Evolutionary conservation across 1,140 invertebrate species (phyloP).

Genomic region (Pygmarrhopalites habei): DNA sequence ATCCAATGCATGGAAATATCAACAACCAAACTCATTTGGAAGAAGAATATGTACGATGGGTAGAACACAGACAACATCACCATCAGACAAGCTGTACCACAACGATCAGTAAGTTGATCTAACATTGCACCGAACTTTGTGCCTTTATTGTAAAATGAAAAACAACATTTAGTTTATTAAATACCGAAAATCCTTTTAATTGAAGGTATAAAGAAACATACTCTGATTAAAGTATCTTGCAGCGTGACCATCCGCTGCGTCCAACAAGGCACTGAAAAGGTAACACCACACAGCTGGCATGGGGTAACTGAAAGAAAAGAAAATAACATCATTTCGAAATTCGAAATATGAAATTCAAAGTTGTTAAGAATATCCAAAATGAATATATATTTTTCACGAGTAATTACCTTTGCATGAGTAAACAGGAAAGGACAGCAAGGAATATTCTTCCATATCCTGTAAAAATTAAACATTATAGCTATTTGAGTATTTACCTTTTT

Average conservation of each 20-base stretch:
- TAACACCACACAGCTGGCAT: slow-evolving; percentile 76
- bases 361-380: too few species aligned
- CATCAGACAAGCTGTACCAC: slow-evolving; percentile 87
- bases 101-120: slow-evolving; percentile 94
- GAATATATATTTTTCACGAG: too few species aligned
- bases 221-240: slow-evolving; percentile 87
- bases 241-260: slow-evolving; percentile 95
- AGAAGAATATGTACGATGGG: slow-evolving; percentile 86
- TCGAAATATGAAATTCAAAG: too few species aligned
- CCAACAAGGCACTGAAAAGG: slow-evolving; percentile 78
- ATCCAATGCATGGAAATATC: slow-evolving; percentile 99
- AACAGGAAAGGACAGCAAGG: slow-evolving; percentile 85
- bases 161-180: too few species aligned
- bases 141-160: too few species aligned
- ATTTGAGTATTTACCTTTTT: too few species aligned
- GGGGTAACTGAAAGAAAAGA: too few species aligned
- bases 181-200: too few species aligned
- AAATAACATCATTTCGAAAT: too few species aligned
- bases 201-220: slow-evolving; percentile 42
- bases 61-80: slow-evolving; percentile 84
- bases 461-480: too few species aligned
- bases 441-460: slow-evolving; percentile 86
- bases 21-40: slow-evolving; percentile 87
- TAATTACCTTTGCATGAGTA: slow-evolving; percentile 92
- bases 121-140: slow-evolving; percentile 98